These are phyloP conservation scores for Portevinia maculata DNA, from an alignment of 2,888 invertebrate genomes.

Conservation along the genomic window DNA sequence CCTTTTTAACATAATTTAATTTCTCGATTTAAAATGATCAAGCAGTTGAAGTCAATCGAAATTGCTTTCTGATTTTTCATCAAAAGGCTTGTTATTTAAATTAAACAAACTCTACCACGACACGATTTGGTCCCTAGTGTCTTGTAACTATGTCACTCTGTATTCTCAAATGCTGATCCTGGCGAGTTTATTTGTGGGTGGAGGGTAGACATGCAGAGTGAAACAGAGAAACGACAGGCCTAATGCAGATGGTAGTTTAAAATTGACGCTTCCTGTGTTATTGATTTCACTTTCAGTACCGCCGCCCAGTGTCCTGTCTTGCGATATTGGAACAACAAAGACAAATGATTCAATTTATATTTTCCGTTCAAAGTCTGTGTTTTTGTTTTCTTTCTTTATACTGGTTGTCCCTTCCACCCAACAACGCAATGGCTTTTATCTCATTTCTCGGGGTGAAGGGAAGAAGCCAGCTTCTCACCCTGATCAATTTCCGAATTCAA, in stretches of 20 bases:
- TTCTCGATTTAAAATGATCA: constrained; percentile 27
- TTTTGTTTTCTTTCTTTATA: constrained; percentile 17
- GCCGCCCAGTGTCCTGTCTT: constrained; percentile 35
- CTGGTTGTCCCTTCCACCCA: constrained; percentile 26
- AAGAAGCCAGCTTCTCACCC: constrained; percentile 38
- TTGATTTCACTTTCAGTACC: constrained; percentile 47
- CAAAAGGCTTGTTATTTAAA: constrained; percentile 54
- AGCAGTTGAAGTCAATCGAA: constrained; percentile 43
- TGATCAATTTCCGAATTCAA: constrained; percentile 72
- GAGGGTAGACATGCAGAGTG: neutral
- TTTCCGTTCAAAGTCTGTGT: constrained; percentile 24
- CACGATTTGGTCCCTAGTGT: constrained; percentile 29
- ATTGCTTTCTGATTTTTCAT: constrained; percentile 65
- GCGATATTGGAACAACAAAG: constrained; percentile 41
- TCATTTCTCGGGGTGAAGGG: constrained; percentile 24
- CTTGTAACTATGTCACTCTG: constrained; percentile 10
- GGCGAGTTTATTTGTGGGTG: constrained; percentile 33
- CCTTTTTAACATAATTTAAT: constrained; percentile 60
- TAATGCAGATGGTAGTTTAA: constrained; percentile 59
- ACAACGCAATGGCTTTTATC: constrained; percentile 44
- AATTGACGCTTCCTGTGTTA: constrained; percentile 59
- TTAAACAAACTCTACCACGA: constrained; percentile 23
- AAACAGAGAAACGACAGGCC: constrained; percentile 18
- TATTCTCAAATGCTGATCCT: neutral
- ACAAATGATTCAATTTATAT: constrained; percentile 67